phyloP scores from a whole-genome alignment of 2,797 vertebrate genomes.

The Clarias fuscus region DNA sequence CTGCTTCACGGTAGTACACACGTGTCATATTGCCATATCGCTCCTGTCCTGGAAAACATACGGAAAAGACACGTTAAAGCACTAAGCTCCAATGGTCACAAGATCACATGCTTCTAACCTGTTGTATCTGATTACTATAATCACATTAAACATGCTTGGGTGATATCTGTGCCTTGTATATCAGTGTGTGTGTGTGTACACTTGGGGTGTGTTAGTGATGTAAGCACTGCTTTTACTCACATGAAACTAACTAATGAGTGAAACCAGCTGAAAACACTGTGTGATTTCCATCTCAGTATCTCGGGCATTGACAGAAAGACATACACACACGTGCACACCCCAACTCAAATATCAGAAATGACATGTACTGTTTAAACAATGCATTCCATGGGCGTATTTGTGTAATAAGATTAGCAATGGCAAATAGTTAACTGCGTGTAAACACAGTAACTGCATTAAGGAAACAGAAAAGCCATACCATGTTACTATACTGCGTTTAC shows the following conservation, averaged over 20 bases:
- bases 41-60: slow-evolving; percentile 73
- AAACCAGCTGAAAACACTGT: slow-evolving; percentile 65
- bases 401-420: slow-evolving; percentile 16
- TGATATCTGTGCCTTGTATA: not conserved
- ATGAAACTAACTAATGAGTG: slow-evolving; percentile 69
- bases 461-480: not conserved
- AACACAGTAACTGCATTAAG: not conserved
- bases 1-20: slow-evolving; percentile 80
- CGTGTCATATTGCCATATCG: slow-evolving; percentile 85
- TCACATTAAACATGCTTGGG: slow-evolving; percentile 12
- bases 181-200: not conserved
- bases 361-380: slow-evolving; percentile 21
- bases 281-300: slow-evolving; percentile 58
- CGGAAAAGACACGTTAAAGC: not conserved
- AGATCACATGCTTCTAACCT: slow-evolving; percentile 5
- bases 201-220: slow-evolving; percentile 32
- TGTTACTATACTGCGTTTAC: not conserved
- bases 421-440: slow-evolving; percentile 11
- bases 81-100: not conserved
- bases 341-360: not conserved
- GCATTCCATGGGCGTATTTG: slow-evolving; percentile 35
- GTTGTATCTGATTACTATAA: slow-evolving; percentile 14
- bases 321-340: slow-evolving; percentile 3
- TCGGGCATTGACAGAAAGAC: slow-evolving; percentile 35
- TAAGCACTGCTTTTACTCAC: slow-evolving; percentile 59